Percentiles rank a stretch among this genome's conserved stretches.
phyloP scores from a whole-genome alignment of 2,113 vertebrate species.

The Mionectes macconnelli region DNA sequence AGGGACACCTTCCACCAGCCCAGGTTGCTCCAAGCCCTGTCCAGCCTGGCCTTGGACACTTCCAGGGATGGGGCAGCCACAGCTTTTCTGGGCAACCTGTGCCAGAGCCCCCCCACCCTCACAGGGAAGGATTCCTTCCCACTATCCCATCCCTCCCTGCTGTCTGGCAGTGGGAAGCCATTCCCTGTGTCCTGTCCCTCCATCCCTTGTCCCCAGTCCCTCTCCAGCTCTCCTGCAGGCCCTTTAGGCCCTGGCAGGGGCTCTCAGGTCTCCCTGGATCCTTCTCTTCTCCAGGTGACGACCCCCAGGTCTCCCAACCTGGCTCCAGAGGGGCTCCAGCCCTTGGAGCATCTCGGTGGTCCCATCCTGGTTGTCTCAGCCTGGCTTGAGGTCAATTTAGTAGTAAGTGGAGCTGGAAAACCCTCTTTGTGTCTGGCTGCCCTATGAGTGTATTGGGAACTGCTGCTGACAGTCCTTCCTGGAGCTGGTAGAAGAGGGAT shows the following conservation, averaged over 20 bases:
- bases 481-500: not conserved
- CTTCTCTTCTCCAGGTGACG: accelerated
- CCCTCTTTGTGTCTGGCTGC: not conserved
- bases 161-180: not conserved
- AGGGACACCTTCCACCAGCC: accelerated
- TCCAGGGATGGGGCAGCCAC: not conserved
- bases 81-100: not conserved
- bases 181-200: not conserved
- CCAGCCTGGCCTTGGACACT: not conserved
- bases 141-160: accelerated
- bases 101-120: not conserved
- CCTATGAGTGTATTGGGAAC: not conserved
- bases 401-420: not conserved
- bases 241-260: accelerated
- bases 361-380: not conserved
- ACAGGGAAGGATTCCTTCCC: not conserved
- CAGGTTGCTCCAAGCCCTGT: not conserved
- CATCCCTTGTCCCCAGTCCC: not conserved
- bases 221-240: not conserved
- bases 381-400: not conserved
- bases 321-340: not conserved
- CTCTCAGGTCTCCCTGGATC: not conserved
- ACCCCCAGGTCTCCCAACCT: not conserved
- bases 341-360: accelerated
- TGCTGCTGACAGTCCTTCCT: not conserved